These are phyloP conservation scores for Sebastes diploproa DNA, from an alignment of 2,797 vertebrate genomes.

Conservation along the genomic window DNA sequence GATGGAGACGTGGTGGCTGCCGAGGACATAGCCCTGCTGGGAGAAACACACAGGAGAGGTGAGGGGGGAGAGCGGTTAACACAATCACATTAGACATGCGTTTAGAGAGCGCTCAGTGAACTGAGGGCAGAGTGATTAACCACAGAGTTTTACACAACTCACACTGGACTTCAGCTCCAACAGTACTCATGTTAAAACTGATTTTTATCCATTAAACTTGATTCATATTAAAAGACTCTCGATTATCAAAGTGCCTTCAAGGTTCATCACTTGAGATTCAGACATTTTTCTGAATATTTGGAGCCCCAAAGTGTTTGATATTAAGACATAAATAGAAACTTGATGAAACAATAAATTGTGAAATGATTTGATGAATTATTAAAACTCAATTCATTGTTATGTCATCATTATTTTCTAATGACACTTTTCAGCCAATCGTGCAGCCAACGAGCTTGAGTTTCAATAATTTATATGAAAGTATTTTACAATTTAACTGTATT, in stretches of 20 bases:
- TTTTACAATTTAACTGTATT: background rate
- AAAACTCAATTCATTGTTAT: background rate
- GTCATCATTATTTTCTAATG: background rate
- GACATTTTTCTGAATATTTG: background rate
- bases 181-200: background rate
- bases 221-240: background rate
- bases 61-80: background rate
- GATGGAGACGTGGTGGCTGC: constrained; percentile 98
- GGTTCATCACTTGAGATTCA: background rate
- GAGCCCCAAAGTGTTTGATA: background rate
- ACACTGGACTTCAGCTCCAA: background rate
- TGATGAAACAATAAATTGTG: no score
- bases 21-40: constrained; percentile 99
- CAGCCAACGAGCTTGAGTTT: no score
- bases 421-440: no score
- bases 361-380: background rate
- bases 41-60: constrained; percentile 17
- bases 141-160: background rate
- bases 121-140: background rate
- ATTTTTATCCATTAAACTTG: background rate
- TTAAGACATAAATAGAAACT: background rate
- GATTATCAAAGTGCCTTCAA: background rate
- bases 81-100: background rate
- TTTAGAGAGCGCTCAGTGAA: background rate
- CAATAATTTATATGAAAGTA: no score